phyloP scores from a whole-genome alignment of 2,888 invertebrate genomes.

The Germaria angustata region DNA sequence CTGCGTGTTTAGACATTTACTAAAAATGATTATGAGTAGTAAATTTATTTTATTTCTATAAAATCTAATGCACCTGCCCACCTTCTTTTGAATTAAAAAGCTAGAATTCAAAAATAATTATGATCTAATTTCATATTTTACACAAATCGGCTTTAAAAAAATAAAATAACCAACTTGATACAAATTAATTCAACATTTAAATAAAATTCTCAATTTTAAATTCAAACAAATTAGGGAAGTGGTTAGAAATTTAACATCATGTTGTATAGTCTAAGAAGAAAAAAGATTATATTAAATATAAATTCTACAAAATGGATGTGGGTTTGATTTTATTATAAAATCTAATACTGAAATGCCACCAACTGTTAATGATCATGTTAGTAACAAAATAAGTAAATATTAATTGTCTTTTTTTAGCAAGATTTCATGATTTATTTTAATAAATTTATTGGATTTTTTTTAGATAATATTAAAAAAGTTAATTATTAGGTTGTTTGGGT shows the following conservation, averaged over 20 bases:
- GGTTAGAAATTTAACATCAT: constrained; percentile 2
- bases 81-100: not conserved
- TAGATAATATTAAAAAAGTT: constrained; percentile 10
- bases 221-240: constrained; percentile 33
- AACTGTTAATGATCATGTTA: constrained; percentile 36
- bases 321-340: constrained; percentile 20
- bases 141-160: not conserved
- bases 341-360: constrained; percentile 25
- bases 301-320: constrained; percentile 8
- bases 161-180: not conserved
- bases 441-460: constrained; percentile 14
- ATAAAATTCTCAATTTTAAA: not conserved
- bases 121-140: constrained; percentile 48
- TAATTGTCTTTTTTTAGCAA: constrained; percentile 30
- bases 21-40: not conserved
- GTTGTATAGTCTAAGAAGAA: not conserved
- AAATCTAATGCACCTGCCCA: not conserved
- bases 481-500: constrained; percentile 19
- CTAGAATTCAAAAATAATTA: constrained; percentile 43
- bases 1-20: not conserved
- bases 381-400: constrained; percentile 2
- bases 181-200: not conserved
- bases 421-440: constrained; percentile 45
- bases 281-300: not conserved
- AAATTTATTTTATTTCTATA: not conserved